These are phyloP conservation scores for Platyura marginata DNA, from an alignment of 1,140 invertebrate genomes.

Conservation along the genomic window DNA sequence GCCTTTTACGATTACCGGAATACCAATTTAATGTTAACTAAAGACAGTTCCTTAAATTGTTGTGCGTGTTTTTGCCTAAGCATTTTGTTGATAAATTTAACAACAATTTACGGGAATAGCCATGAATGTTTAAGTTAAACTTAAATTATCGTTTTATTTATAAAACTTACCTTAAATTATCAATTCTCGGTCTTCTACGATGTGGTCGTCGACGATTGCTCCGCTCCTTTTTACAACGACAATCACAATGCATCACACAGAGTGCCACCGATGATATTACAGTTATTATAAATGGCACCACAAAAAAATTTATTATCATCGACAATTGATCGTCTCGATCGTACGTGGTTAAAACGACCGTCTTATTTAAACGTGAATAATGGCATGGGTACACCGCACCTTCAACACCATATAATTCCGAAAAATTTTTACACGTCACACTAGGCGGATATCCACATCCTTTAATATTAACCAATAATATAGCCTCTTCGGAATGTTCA, in stretches of 20 bases:
- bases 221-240: constrained; percentile 35
- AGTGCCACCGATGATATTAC: constrained; percentile 62
- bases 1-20: too few relatives aligned
- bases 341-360: constrained; percentile 62
- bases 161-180: constrained; percentile 43
- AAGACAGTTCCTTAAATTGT: too few relatives aligned
- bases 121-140: too few relatives aligned
- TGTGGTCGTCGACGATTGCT: constrained; percentile 27
- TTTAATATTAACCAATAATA: constrained; percentile 59
- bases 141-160: too few relatives aligned
- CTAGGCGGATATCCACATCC: constrained; percentile 78
- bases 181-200: constrained; percentile 30
- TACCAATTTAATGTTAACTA: too few relatives aligned
- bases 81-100: too few relatives aligned
- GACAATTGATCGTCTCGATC: constrained; percentile 57
- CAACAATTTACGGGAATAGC: too few relatives aligned
- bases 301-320: constrained; percentile 61
- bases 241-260: constrained; percentile 70
- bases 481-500: constrained; percentile 35
- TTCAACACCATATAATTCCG: constrained; percentile 49
- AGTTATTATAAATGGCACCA: constrained; percentile 61
- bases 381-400: constrained; percentile 64
- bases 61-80: too few relatives aligned
- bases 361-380: constrained; percentile 63
- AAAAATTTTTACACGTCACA: constrained; percentile 70